Evolutionary conservation across 92 coral and sea anemone species (phyloP), one percentile per base, ranked within the genome.

Genomic region (Umimayanthus chanpuru): DNA sequence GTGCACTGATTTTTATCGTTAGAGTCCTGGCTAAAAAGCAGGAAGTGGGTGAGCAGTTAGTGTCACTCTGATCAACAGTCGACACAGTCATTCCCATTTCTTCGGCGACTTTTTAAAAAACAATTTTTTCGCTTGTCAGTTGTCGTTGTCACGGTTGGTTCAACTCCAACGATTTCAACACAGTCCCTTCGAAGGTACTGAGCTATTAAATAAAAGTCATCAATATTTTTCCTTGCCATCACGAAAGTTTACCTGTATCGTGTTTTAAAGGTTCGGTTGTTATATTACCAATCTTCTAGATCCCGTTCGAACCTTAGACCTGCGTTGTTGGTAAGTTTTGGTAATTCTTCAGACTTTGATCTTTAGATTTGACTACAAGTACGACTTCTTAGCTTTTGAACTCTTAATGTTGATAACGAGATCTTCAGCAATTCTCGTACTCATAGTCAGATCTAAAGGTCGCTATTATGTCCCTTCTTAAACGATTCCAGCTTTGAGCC

Each of bases 81-180:
- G 47, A 47, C 20, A 77, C 47, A 43, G 25, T 26, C 81, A 77
- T 47, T 20, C 81, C 81, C 81, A 47, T 77, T 77, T 77, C 81
- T 43, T 47, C 65, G 21, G 64, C 66, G 30, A 77, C 26, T 65
- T n/a, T n/a, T n/a, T n/a, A 44, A 43, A 39, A 44, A 77, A 47
- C 32, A 32, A 32, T 32, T 2, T 32, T 2, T 77, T 77, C 81
- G 65, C 81, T 21, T 44, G 66, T 32, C 36, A 21, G 61, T n/a
- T n/a, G n/a, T n/a, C n/a, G 81, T 77, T 77, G 26, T 15, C 12
- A 44, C 81, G 66, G 53, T 20, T 50, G 81, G 66, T 50, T 44
- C 0, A 6, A 77, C 81, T 44, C 81, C 81, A 21, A 50, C 58
- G 58, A 77, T 77, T 47, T 77, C 38, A 44, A 43, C 66, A n/a